A percentile compares a stretch with the other conserved stretches of the same genome.
Evolutionary conservation across 2,888 invertebrate genomes (phyloP).

Genomic region (Imbricaverruca yamaguchii): DNA sequence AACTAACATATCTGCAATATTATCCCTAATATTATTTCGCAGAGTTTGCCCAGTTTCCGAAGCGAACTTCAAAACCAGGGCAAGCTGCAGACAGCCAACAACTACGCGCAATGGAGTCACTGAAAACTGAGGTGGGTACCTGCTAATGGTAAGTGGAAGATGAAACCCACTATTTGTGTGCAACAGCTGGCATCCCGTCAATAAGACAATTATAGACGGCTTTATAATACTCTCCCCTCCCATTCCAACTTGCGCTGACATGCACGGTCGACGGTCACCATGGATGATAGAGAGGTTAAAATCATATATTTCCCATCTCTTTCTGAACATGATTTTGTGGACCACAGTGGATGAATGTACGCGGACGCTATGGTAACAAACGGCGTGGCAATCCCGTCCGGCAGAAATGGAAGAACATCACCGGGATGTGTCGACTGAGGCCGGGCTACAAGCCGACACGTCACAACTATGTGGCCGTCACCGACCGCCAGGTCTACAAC

Average conservation of each 20-base stretch:
- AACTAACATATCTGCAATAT: too few species aligned
- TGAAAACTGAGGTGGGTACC: conserved; percentile 43
- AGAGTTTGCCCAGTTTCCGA: conserved; percentile 32
- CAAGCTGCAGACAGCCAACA: conserved; percentile 47
- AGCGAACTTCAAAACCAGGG: conserved; percentile 39
- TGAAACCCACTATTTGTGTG: conserved; percentile 53
- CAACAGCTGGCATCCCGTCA: conserved; percentile 47
- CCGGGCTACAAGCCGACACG: conserved; percentile 54
- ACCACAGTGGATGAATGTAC: too few species aligned
- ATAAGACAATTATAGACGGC: background rate
- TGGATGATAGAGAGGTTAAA: too few species aligned
- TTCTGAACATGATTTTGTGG: too few species aligned
- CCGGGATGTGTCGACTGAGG: conserved; percentile 48
- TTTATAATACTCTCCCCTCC: too few species aligned
- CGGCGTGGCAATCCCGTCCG: too few species aligned
- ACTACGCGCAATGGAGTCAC: conserved; percentile 44
- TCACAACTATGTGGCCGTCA: conserved; percentile 47
- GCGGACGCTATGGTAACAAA: too few species aligned
- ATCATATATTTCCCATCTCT: too few species aligned
- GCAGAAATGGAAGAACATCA: conserved; percentile 52
- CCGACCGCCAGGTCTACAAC: conserved; percentile 47
- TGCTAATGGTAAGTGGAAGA: conserved; percentile 38
- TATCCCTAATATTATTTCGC: background rate
- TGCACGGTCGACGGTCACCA: too few species aligned
- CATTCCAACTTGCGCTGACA: too few species aligned